Conservation (phyloP, 2,797 vertebrate species). For the Yasuhikotakia modesta region DNA sequence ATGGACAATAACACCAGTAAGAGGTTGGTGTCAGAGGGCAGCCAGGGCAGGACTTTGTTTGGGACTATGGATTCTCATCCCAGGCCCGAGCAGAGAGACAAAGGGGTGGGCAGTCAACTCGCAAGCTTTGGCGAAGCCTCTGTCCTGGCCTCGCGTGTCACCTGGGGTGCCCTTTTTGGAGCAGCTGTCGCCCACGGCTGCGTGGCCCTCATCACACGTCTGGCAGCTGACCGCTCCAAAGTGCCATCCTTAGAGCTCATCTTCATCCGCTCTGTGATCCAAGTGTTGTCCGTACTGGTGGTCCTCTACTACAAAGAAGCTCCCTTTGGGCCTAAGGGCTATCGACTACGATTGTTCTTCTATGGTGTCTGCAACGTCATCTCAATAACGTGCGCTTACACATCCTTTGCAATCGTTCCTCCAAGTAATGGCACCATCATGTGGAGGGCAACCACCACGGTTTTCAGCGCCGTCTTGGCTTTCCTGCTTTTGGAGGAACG, state of each 20-base stretch:
- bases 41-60: conserved; percentile 85
- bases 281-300: conserved; percentile 89
- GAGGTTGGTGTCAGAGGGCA: conserved; percentile 80
- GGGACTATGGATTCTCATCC: conserved; percentile 84
- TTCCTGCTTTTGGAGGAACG: conserved; percentile 93
- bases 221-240: conserved; percentile 93
- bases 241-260: conserved; percentile 96
- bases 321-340: conserved; percentile 92
- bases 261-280: conserved; percentile 95
- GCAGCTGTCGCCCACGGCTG: conserved; percentile 93
- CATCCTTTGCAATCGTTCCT: conserved; percentile 94
- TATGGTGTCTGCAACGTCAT: conserved; percentile 97
- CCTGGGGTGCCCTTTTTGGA: conserved; percentile 91
- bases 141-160: conserved; percentile 86
- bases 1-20: conserved; percentile 87
- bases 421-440: conserved; percentile 97
- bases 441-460: conserved; percentile 97
- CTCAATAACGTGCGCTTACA: conserved; percentile 98
- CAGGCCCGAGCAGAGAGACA: conserved; percentile 72
- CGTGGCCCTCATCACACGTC: conserved; percentile 91
- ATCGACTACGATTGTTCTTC: conserved; percentile 91
- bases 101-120: conserved; percentile 78
- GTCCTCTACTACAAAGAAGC: conserved; percentile 91
- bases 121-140: conserved; percentile 87
- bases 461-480: conserved; percentile 93